Conservation (phyloP, 1,140 invertebrate genomes). For the Pristionchus pacificus region DNA sequence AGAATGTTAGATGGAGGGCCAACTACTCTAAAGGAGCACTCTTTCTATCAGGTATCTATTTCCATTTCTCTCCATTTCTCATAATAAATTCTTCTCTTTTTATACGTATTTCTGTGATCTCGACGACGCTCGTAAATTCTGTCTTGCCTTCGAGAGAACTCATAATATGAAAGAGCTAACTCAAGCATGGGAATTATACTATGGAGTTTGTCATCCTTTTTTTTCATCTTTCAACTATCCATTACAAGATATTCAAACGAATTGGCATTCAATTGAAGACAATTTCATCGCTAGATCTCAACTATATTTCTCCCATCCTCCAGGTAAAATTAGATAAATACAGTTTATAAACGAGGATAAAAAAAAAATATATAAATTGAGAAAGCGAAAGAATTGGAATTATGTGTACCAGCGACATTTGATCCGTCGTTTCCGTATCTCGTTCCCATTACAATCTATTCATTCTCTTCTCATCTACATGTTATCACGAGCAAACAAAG, state of each 20-base stretch:
- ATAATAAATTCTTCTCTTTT: slow-evolving; percentile 13
- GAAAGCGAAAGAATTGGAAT: slow-evolving; percentile 80
- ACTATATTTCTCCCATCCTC: slow-evolving; percentile 79
- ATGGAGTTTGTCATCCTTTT: slow-evolving; percentile 58
- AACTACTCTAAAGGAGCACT: slow-evolving; percentile 82
- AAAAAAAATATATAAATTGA: not conserved
- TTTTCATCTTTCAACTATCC: not conserved
- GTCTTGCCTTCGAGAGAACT: slow-evolving; percentile 75
- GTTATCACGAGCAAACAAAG: slow-evolving; percentile 97
- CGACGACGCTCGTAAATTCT: slow-evolving; percentile 88
- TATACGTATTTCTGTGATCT: slow-evolving; percentile 83
- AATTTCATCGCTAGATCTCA: slow-evolving; percentile 69
- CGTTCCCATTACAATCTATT: slow-evolving; percentile 78
- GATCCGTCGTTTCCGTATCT: slow-evolving; percentile 59
- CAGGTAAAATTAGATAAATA: slow-evolving; percentile 1
- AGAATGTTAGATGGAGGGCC: slow-evolving; percentile 89
- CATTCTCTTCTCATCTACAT: slow-evolving; percentile 74
- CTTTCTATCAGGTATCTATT: slow-evolving; percentile 74
- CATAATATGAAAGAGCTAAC: slow-evolving; percentile 84
- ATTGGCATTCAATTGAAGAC: slow-evolving; percentile 90
- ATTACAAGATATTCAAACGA: slow-evolving; percentile 79
- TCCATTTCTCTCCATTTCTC: not conserved
- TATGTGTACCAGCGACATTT: slow-evolving; percentile 91
- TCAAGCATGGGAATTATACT: slow-evolving; percentile 97
- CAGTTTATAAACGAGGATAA: not conserved